These are phyloP conservation scores for Glyptemys insculpta DNA, from an alignment of 2,797 vertebrate species.

Conservation along the genomic window DNA sequence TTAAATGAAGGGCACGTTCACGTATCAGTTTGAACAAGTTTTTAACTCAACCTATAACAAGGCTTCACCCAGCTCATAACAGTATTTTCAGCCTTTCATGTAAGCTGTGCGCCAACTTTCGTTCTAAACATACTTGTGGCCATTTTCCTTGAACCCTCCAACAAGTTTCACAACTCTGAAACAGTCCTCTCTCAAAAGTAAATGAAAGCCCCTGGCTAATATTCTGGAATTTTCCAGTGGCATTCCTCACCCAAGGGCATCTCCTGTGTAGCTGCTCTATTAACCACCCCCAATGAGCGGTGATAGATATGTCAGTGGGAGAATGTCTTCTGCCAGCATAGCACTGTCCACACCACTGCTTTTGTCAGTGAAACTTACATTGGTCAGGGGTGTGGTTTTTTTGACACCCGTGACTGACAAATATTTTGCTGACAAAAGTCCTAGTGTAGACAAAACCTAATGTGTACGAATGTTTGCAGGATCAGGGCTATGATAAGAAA, in stretches of 20 bases:
- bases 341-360: too few species aligned
- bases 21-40: not conserved
- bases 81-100: not conserved
- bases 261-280: too few species aligned
- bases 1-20: not conserved
- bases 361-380: too few species aligned
- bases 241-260: not conserved
- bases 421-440: too few species aligned
- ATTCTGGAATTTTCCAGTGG: not conserved
- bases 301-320: too few species aligned
- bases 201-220: not conserved
- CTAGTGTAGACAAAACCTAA: too few species aligned
- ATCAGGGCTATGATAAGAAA: not conserved
- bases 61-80: not conserved
- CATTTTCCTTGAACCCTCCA: not conserved
- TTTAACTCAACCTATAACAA: not conserved
- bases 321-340: too few species aligned
- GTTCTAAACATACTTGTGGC: not conserved
- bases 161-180: not conserved
- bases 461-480: not conserved
- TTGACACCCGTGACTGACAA: too few species aligned
- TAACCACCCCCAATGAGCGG: too few species aligned
- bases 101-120: not conserved
- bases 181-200: not conserved
- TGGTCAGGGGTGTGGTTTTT: too few species aligned